Evolutionary conservation across 2,113 vertebrate genomes (phyloP), one percentile per base, ranked within the genome.

Genomic region (Gobius niger): DNA sequence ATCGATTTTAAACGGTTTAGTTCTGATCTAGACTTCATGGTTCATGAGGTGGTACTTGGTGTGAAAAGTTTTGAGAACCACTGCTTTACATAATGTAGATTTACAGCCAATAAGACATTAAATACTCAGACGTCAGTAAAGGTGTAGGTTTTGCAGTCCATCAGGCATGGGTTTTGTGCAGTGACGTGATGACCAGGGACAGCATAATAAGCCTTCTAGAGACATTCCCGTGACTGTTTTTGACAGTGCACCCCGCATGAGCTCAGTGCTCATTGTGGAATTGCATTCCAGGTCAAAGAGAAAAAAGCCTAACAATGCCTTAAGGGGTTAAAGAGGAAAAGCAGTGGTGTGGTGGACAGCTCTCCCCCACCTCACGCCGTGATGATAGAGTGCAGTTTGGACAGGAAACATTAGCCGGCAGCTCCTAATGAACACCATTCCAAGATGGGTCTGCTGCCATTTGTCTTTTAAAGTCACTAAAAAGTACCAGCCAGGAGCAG

Each of bases 241-340:
- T 72, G 57, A 59, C 61, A 46, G 44, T 56, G 57, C 19, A 10
- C 19, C 67, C 63, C 72, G 68, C 79, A 75, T 71, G 77, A 47
- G 54, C 61, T 70, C 73, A 80, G 41, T n/a, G 15, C 81, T 73
- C 72, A 66, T 67, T 80, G 70, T 19, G 41, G 18, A 73, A 67
- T 50, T 72, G 69, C 68, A 65, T 66, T 78, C 69, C 49, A 75
- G 73, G 68, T 70, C 72, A 77, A 72, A 67, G 77, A 79, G 62
- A 65, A 73, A 71, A 68, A 63, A 49, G 53, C 66, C 85, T 75
- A 82, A 80, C 87, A 90, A 91, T 87, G 84, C 67, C 75, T 75
- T 72, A 61, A 56, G 71, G 72, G 65, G 66, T 63, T 75, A 34
- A 63, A 50, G 70, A 72, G 66, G 67, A 42, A 65, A 57, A 76